Evolutionary conservation across 2,113 vertebrate species (phyloP).

Genomic region (Epinephelus moara): DNA sequence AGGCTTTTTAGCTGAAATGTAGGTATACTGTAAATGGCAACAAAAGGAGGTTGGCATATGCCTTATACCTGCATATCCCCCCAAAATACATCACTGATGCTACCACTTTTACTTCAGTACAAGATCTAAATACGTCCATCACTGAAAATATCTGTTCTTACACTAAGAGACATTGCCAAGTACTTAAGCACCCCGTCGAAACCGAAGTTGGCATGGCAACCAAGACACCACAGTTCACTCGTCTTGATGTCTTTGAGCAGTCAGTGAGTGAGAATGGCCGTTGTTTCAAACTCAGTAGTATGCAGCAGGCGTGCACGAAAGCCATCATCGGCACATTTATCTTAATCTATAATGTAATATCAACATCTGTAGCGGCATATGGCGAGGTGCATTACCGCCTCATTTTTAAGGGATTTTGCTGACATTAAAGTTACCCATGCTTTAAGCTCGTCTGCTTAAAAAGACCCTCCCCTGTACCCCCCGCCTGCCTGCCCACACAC

Average conservation of each 20-base stretch:
- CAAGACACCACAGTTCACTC: constrained; percentile 17
- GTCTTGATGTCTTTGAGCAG: constrained; percentile 1
- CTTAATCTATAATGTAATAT: constrained; percentile 55
- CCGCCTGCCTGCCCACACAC: background rate
- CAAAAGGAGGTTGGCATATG: too few species aligned
- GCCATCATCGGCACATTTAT: constrained; percentile 61
- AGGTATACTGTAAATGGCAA: too few species aligned
- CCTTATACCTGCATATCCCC: too few species aligned
- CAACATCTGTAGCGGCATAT: constrained; percentile 68
- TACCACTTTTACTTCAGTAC: background rate
- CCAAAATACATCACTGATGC: too few species aligned
- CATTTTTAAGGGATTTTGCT: constrained; percentile 52
- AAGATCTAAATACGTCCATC: background rate
- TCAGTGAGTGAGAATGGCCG: background rate
- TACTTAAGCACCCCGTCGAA: background rate
- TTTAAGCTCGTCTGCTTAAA: constrained; percentile 46
- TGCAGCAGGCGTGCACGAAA: background rate
- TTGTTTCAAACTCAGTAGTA: constrained; percentile 21
- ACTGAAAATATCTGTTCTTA: background rate
- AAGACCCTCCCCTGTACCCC: background rate
- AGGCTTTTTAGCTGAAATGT: too few species aligned
- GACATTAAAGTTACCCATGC: constrained; percentile 53
- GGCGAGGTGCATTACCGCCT: constrained; percentile 37
- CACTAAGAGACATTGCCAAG: too few species aligned
- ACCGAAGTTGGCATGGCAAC: background rate